Percentiles rank a stretch among this genome's conserved stretches.
Conservation (phyloP, 2,113 vertebrate species). For the Kryptolebias marmoratus region DNA sequence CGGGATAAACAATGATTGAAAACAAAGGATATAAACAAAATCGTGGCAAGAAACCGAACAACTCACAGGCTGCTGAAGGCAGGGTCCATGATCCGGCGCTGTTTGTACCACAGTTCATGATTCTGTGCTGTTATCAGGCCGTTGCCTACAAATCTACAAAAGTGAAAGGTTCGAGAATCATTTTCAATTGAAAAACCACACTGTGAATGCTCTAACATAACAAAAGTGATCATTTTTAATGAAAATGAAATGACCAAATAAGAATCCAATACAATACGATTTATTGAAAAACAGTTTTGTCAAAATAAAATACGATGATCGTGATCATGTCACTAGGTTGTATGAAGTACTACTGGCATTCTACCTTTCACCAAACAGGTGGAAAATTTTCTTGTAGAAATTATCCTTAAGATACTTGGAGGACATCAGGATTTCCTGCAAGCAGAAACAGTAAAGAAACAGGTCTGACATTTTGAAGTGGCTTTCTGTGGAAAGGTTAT, state of each 20-base stretch:
- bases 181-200: neutral
- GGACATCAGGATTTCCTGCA: conserved; percentile 81
- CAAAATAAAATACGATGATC: too few relatives aligned
- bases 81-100: conserved; percentile 88
- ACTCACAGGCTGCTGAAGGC: conserved; percentile 89
- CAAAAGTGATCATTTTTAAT: too few relatives aligned
- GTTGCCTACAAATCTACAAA: conserved; percentile 86
- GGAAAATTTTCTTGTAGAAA: conserved; percentile 61
- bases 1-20: too few relatives aligned
- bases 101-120: conserved; percentile 88
- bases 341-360: too few relatives aligned
- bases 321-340: too few relatives aligned
- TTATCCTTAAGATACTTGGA: conserved; percentile 76
- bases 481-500: too few relatives aligned
- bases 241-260: too few relatives aligned
- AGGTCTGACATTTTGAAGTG: too few relatives aligned
- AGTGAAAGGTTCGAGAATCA: neutral
- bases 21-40: neutral
- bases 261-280: too few relatives aligned
- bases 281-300: too few relatives aligned
- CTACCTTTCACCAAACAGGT: conserved; percentile 77
- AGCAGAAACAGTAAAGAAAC: neutral
- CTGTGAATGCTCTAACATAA: neutral
- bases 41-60: neutral
- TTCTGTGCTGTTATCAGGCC: conserved; percentile 83